These are phyloP conservation scores for Drosophila paulistorum DNA, from an alignment of 1,140 invertebrate genomes.

Conservation along the genomic window DNA sequence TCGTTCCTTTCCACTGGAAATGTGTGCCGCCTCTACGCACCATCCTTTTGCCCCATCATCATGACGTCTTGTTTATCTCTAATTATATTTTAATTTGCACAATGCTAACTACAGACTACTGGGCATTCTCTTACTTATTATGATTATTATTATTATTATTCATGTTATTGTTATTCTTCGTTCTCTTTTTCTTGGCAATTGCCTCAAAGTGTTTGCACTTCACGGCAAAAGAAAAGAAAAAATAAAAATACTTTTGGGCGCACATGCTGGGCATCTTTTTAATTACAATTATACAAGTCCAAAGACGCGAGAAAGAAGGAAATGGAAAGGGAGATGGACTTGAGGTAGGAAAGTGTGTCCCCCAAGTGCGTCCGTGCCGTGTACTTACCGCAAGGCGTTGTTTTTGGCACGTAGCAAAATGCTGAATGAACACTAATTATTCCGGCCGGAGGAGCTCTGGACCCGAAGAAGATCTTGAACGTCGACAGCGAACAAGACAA, in stretches of 20 bases:
- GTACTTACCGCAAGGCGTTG: constrained; percentile 75
- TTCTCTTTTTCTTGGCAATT: constrained; percentile 32
- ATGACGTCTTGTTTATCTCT: constrained; percentile 69
- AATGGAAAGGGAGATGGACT: not conserved
- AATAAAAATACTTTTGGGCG: constrained; percentile 25
- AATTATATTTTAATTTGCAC: constrained; percentile 82
- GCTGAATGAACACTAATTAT: constrained; percentile 76
- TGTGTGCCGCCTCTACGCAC: constrained; percentile 18
- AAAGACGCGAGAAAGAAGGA: constrained; percentile 20
- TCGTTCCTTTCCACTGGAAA: constrained; percentile 63
- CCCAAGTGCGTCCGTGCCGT: constrained; percentile 19
- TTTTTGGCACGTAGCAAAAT: constrained; percentile 64
- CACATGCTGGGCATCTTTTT: no score
- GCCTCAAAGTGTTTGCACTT: constrained; percentile 76
- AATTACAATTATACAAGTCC: constrained; percentile 75
- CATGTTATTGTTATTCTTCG: constrained; percentile 42
- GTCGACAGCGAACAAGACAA: not conserved
- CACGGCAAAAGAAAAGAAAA: constrained; percentile 22
- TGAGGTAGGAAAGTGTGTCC: constrained; percentile 1
- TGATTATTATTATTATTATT: constrained; percentile 6
- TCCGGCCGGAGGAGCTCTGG: constrained; percentile 55
- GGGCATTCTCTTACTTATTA: constrained; percentile 4
- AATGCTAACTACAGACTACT: constrained; percentile 34
- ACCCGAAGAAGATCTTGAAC: constrained; percentile 14
- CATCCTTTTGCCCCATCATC: not conserved